Percentiles rank a stretch among this genome's conserved stretches.
phyloP scores from a whole-genome alignment of 2,113 vertebrate species.

The Tylochromis polylepis region DNA sequence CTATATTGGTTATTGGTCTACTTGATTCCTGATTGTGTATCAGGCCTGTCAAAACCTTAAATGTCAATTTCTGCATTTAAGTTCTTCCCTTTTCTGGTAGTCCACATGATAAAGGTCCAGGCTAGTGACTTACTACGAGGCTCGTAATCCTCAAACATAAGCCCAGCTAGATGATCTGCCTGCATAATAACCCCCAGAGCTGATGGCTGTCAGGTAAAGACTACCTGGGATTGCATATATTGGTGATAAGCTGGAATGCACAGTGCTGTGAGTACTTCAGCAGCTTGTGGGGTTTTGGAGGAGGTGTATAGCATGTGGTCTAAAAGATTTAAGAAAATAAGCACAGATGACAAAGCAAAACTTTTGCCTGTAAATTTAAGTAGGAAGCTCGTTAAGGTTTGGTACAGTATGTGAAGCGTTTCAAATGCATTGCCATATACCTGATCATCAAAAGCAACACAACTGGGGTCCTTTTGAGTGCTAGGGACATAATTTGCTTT shows the following conservation, averaged over 20 bases:
- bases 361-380: not conserved
- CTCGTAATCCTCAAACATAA: not conserved
- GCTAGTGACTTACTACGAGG: not conserved
- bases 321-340: not conserved
- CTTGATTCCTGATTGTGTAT: not conserved
- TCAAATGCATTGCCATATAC: not conserved
- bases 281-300: not conserved
- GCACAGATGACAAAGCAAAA: not conserved
- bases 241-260: not conserved
- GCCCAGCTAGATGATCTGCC: not conserved
- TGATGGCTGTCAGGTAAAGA: not conserved
- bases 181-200: not conserved
- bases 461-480: not conserved
- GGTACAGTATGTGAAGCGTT: not conserved
- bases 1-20: not conserved
- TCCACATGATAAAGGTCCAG: not conserved
- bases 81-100: not conserved
- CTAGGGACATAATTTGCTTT: not conserved
- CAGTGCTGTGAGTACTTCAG: not conserved
- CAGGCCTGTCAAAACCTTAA: not conserved
- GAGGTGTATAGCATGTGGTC: not conserved
- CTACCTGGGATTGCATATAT: not conserved
- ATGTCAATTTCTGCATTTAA: not conserved
- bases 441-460: not conserved
- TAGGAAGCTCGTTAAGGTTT: not conserved